Conservation (phyloP, 2,888 invertebrate genomes). For the Euplexia lucipara region DNA sequence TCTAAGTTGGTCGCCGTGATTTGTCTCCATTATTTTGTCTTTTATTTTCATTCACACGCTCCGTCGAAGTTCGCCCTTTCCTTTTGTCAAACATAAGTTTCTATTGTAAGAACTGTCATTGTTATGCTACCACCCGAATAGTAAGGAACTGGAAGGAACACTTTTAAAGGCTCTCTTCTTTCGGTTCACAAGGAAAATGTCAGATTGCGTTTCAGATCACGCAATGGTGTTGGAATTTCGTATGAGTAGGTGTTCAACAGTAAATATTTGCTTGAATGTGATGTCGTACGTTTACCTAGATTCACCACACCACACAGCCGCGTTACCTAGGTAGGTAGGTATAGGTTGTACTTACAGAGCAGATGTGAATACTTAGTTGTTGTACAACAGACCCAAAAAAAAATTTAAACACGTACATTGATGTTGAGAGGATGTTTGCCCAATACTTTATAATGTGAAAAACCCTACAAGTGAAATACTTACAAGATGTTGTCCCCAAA, state of each 20-base stretch:
- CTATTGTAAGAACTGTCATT: constrained; percentile 82
- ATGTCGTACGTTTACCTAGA: constrained; percentile 26
- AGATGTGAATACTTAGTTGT: not conserved
- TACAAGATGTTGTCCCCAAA: constrained; percentile 66
- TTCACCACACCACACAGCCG: constrained; percentile 12
- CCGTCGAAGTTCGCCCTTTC: constrained; percentile 74
- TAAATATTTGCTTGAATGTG: constrained; percentile 39
- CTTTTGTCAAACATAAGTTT: constrained; percentile 82
- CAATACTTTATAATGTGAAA: constrained; percentile 55
- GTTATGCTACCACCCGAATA: constrained; percentile 77
- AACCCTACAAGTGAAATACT: constrained; percentile 65
- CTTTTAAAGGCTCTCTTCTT: constrained; percentile 68
- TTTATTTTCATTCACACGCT: constrained; percentile 83
- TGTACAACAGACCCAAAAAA: not conserved
- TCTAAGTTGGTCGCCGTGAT: constrained; percentile 70
- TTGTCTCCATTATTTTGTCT: constrained; percentile 76
- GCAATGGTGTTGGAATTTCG: constrained; percentile 58
- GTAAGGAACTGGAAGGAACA: constrained; percentile 66
- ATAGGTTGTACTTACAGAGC: too few species aligned
- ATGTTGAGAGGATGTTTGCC: constrained; percentile 53
- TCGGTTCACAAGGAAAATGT: constrained; percentile 51
- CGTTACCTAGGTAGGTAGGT: too few species aligned
- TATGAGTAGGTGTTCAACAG: constrained; percentile 36
- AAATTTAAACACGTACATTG: constrained; percentile 12
- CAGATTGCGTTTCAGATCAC: constrained; percentile 51